A percentile compares a stretch with the other conserved stretches of the same genome.
phyloP scores from a whole-genome alignment of 1,140 invertebrate species.

The Theocolax elegans region DNA sequence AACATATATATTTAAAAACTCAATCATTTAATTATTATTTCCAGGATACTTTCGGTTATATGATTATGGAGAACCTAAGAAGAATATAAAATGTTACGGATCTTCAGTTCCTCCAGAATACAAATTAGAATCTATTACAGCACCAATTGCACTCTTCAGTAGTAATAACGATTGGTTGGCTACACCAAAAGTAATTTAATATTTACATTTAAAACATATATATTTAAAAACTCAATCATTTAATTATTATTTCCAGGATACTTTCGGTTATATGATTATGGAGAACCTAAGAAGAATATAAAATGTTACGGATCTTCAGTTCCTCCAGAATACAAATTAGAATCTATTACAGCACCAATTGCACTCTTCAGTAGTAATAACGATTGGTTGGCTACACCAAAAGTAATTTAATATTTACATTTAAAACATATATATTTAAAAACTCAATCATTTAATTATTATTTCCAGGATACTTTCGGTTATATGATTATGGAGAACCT shows the following conservation, averaged over 20 bases:
- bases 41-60: slow-evolving; percentile 57
- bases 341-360: slow-evolving; percentile 72
- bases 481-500: slow-evolving; percentile 60
- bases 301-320: slow-evolving; percentile 57
- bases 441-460: too few species aligned
- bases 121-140: slow-evolving; percentile 68
- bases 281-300: slow-evolving; percentile 61
- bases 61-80: slow-evolving; percentile 61
- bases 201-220: too few species aligned
- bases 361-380: slow-evolving; percentile 74
- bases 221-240: too few species aligned
- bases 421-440: too few species aligned
- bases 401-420: too few species aligned
- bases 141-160: slow-evolving; percentile 75
- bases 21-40: too few species aligned
- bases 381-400: slow-evolving; percentile 71
- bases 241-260: too few species aligned
- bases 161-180: slow-evolving; percentile 74
- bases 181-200: slow-evolving; percentile 57
- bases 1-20: too few species aligned
- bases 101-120: slow-evolving; percentile 72
- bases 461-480: slow-evolving; percentile 51
- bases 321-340: slow-evolving; percentile 73
- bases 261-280: slow-evolving; percentile 64
- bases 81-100: slow-evolving; percentile 62